Percentiles rank a stretch among this genome's conserved stretches.
Evolutionary conservation across 2,113 vertebrate genomes (phyloP).

Genomic region (Taxidea taxus): DNA sequence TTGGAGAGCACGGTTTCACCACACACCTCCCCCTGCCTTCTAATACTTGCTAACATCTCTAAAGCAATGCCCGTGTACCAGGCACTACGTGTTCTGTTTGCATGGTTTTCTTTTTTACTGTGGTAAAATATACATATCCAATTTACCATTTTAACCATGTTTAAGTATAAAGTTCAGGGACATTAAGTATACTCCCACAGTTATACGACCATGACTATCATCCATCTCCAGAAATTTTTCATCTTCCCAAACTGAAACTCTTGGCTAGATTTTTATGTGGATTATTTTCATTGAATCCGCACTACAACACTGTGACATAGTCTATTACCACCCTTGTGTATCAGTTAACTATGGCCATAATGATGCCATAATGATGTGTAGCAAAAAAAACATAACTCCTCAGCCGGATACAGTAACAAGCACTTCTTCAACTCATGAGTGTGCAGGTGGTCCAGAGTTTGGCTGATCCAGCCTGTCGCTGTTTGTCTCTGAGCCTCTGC

Average conservation of each 20-base stretch:
- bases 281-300: not conserved
- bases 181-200: not conserved
- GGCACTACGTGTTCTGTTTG: not conserved
- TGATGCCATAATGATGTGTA: not conserved
- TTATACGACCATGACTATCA: not conserved
- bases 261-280: not conserved
- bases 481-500: not conserved
- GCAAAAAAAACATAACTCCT: not conserved
- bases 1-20: not conserved
- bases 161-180: not conserved
- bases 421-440: not conserved
- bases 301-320: not conserved
- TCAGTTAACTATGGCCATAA: not conserved
- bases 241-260: not conserved
- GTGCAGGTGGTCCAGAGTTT: not conserved
- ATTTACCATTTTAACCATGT: not conserved
- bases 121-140: not conserved
- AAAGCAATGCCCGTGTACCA: not conserved
- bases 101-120: not conserved
- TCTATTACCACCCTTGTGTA: not conserved
- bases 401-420: not conserved
- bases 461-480: not conserved
- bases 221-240: not conserved
- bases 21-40: not conserved
- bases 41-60: not conserved